Conservation (phyloP, 1,140 invertebrate species). For the Helicoverpa zea region DNA sequence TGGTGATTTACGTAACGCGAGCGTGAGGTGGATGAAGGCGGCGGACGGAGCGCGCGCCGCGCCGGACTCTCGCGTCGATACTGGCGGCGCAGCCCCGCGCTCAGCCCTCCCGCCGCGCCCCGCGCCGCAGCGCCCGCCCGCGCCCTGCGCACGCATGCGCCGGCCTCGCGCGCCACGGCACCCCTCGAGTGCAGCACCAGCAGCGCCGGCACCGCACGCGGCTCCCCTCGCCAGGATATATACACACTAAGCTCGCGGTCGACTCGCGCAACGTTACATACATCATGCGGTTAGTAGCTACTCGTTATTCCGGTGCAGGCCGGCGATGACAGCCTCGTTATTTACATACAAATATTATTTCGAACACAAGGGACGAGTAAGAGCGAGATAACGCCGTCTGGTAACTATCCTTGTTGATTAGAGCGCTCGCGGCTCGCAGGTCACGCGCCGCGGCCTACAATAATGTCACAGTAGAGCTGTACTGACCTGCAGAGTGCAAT, state of each 20-base stretch:
- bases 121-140: slow-evolving; percentile 49
- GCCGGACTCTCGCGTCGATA: slow-evolving; percentile 84
- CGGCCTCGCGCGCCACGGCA: slow-evolving; percentile 46
- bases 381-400: slow-evolving; percentile 21
- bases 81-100: slow-evolving; percentile 72
- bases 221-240: neutral
- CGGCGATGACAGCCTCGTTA: neutral
- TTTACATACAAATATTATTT: slow-evolving; percentile 13
- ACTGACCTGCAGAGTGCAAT: slow-evolving; percentile 32
- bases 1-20: slow-evolving; percentile 81
- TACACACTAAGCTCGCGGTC: neutral
- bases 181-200: slow-evolving; percentile 60
- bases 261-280: slow-evolving; percentile 5
- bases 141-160: slow-evolving; percentile 60
- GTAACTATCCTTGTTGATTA: slow-evolving; percentile 24
- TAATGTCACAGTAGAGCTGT: slow-evolving; percentile 29
- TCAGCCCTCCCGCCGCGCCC: slow-evolving; percentile 58
- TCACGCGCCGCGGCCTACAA: slow-evolving; percentile 20
- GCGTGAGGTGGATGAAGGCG: slow-evolving; percentile 56
- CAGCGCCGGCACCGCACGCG: slow-evolving; percentile 37
- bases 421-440: slow-evolving; percentile 11
- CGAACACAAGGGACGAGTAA: neutral
- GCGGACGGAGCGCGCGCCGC: slow-evolving; percentile 76
- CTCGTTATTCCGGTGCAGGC: neutral
- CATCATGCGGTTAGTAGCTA: slow-evolving; percentile 33